A percentile compares a stretch with the other conserved stretches of the same genome.
These are phyloP conservation scores for Elephas maximus DNA, from an alignment of 2,113 vertebrate species.

Conservation along the genomic window DNA sequence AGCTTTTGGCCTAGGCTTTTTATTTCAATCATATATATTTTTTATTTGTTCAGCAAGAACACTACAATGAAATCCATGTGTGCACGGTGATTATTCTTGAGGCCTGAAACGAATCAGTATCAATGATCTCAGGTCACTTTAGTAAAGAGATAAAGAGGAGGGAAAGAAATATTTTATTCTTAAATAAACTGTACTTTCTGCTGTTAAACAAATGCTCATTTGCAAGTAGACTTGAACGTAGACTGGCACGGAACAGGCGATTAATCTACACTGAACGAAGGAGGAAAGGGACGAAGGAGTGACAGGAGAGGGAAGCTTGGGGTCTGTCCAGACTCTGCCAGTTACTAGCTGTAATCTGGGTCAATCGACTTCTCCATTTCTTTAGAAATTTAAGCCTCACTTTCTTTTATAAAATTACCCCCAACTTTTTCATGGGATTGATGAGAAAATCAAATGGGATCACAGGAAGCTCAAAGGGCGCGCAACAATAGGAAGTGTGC, in stretches of 20 bases:
- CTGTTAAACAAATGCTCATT: background rate
- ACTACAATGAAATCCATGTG: slow-evolving; percentile 5
- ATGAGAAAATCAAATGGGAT: background rate
- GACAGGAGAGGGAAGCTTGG: background rate
- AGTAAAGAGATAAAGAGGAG: background rate
- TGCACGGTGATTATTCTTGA: background rate
- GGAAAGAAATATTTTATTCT: slow-evolving; percentile 25
- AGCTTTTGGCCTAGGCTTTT: background rate
- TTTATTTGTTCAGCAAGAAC: slow-evolving; percentile 24
- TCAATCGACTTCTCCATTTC: background rate
- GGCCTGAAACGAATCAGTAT: background rate
- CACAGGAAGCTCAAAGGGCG: background rate
- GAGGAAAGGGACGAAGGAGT: background rate
- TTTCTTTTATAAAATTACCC: slow-evolving; percentile 43
- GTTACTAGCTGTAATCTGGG: background rate
- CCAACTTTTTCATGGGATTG: background rate
- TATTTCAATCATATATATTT: background rate
- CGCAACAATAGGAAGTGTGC: background rate
- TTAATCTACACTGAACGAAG: background rate
- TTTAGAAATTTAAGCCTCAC: background rate
- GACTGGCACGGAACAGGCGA: background rate
- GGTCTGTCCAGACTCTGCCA: background rate
- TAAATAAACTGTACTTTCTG: slow-evolving; percentile 21
- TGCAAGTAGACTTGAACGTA: background rate
- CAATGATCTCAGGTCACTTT: background rate